Conservation (phyloP, 2,113 vertebrate species). For the Struthio camelus region DNA sequence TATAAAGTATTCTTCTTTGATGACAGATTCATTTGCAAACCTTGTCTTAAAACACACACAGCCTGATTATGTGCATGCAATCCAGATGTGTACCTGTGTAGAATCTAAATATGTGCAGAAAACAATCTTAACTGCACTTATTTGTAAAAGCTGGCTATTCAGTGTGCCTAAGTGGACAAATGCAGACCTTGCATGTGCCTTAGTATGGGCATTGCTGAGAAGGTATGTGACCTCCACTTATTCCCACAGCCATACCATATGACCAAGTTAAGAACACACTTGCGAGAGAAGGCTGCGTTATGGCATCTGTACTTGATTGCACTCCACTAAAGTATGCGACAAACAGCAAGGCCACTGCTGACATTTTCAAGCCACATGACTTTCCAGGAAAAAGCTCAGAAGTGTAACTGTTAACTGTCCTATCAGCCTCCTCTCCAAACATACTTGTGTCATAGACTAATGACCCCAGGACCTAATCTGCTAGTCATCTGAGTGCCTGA, state of each 20-base stretch:
- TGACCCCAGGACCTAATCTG: not conserved
- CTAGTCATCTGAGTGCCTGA: not conserved
- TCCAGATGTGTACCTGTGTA: not conserved
- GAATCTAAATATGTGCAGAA: not conserved
- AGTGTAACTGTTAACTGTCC: not conserved
- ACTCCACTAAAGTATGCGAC: accelerated
- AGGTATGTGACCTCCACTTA: not conserved
- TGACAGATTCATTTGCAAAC: not conserved
- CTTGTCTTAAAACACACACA: not conserved
- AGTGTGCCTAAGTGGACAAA: not conserved
- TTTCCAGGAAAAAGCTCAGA: not conserved
- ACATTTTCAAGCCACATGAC: not conserved
- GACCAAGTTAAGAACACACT: not conserved
- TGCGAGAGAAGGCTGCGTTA: not conserved
- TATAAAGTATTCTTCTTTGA: not conserved
- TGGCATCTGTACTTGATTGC: accelerated
- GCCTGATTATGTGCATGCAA: not conserved
- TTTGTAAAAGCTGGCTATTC: not conserved
- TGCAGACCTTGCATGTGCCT: not conserved
- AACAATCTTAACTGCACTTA: not conserved
- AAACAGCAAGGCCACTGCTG: not conserved
- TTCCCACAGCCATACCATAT: not conserved
- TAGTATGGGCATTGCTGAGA: not conserved
- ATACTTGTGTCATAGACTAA: not conserved
- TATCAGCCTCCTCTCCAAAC: not conserved